Evolutionary conservation across 2,888 invertebrate genomes (phyloP), one percentile per base, ranked within the genome.

Genomic region (Acanthosepion esculentum): DNA sequence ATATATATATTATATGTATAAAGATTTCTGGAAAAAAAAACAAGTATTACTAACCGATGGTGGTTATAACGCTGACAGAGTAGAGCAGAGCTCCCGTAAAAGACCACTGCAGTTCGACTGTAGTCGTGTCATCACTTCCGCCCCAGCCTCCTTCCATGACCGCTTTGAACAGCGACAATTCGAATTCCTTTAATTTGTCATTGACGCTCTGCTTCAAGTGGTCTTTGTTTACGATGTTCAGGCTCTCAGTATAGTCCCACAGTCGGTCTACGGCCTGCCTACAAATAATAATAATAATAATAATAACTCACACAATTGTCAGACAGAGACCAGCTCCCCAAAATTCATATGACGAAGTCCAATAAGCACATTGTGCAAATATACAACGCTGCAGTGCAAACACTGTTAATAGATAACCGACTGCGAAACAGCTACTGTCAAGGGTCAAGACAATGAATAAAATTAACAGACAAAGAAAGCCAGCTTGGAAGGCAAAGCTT

Each of bases 151-250:
- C 98, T 95, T 98, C 98, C 96, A 98, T 98, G 92, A 98, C 98
- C 0, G 98, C 98, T 6, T 98, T 98, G 95, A 98, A 98, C 95
- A 99, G 98, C 26, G 98, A 98, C 8, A 98, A 98, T 97, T 99
- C 99, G 97, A 99, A 99, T 97, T 98, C 98, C 93, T 98, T 98
- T 95, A 99, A 98, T 97, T 98, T 98, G 96, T 98, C 98, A 96
- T 98, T 98, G 96, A 99, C 98, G 97, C 99, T 98, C 96, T 98
- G 98, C 0, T 98, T 98, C 98, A 99, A 99, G 97, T 98, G 98
- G 94, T 98, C 98, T 97, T 98, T 98, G 97, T 98, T 98, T 7
- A 99, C 98, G 26, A 99, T 98, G 97, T 99, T 99, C 94, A 98
- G 98, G 95, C 98, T 98, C 97, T 98, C 98, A 98, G 98, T 99